Conservation (phyloP, 1,140 invertebrate genomes). For the Neodiprion lecontei region DNA sequence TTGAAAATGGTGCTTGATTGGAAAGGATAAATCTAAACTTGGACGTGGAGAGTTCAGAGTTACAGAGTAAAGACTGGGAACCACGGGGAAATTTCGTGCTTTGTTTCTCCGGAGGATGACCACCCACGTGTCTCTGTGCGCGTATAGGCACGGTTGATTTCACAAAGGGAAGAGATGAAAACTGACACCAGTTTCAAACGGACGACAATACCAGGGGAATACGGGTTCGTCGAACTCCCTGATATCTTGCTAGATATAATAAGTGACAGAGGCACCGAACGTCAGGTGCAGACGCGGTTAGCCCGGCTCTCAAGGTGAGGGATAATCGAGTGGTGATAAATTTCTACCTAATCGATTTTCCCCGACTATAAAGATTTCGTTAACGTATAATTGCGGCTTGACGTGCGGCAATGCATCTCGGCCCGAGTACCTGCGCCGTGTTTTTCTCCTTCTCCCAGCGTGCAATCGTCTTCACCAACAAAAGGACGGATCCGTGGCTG, state of each 20-base stretch:
- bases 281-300: neutral
- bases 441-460: too few relatives aligned
- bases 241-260: neutral
- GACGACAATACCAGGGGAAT: neutral
- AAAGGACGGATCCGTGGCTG: too few relatives aligned
- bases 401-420: too few relatives aligned
- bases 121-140: too few relatives aligned
- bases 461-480: too few relatives aligned
- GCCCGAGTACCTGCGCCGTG: too few relatives aligned
- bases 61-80: too few relatives aligned
- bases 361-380: neutral
- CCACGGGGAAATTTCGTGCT: neutral
- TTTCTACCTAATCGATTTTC: neutral
- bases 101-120: neutral
- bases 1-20: too few relatives aligned
- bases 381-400: neutral
- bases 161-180: neutral
- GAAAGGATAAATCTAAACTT: too few relatives aligned
- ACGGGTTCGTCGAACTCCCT: neutral
- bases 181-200: neutral
- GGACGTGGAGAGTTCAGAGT: too few relatives aligned
- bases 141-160: neutral
- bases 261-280: neutral
- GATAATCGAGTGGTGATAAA: constrained; percentile 4
- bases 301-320: neutral